Evolutionary conservation across 2,888 invertebrate species (phyloP).

Genomic region (Hyposoter didymator): DNA sequence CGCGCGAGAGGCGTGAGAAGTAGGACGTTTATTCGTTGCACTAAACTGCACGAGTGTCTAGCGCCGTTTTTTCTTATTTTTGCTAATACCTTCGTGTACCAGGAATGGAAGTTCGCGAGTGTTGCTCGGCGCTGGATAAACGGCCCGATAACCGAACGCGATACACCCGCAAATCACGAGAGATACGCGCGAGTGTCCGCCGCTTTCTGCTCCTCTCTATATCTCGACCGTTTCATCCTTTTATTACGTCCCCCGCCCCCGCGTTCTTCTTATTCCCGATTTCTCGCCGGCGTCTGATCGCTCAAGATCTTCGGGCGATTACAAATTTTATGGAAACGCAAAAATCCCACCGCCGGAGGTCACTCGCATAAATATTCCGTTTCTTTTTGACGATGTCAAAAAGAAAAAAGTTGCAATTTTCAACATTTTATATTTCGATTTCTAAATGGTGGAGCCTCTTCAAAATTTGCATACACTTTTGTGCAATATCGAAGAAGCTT

Average conservation of each 20-base stretch:
- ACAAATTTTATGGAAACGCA: neutral
- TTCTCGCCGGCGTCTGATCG: slow-evolving; percentile 30
- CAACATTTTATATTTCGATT: no score
- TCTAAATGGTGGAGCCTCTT: no score
- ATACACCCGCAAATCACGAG: slow-evolving; percentile 54
- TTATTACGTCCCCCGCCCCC: slow-evolving; percentile 38
- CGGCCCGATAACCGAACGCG: slow-evolving; percentile 46
- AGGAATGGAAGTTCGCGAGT: slow-evolving; percentile 55
- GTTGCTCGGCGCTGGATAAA: slow-evolving; percentile 45
- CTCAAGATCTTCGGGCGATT: slow-evolving; percentile 41
- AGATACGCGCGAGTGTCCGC: slow-evolving; percentile 12
- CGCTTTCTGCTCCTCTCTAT: slow-evolving; percentile 14
- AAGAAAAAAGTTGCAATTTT: no score
- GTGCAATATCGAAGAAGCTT: no score
- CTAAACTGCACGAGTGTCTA: slow-evolving; percentile 53
- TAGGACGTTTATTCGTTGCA: slow-evolving; percentile 54
- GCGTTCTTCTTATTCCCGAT: neutral
- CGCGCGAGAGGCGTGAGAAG: slow-evolving; percentile 64
- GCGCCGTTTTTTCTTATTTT: slow-evolving; percentile 7
- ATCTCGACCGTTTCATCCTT: slow-evolving; percentile 55
- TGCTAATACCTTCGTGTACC: slow-evolving; percentile 30
- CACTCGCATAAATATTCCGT: neutral
- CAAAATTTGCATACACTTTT: no score
- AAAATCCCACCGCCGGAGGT: slow-evolving; percentile 20
- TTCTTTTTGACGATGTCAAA: no score